Evolutionary conservation across 2,888 invertebrate genomes (phyloP).

Genomic region (Yponomeuta evonymella): DNA sequence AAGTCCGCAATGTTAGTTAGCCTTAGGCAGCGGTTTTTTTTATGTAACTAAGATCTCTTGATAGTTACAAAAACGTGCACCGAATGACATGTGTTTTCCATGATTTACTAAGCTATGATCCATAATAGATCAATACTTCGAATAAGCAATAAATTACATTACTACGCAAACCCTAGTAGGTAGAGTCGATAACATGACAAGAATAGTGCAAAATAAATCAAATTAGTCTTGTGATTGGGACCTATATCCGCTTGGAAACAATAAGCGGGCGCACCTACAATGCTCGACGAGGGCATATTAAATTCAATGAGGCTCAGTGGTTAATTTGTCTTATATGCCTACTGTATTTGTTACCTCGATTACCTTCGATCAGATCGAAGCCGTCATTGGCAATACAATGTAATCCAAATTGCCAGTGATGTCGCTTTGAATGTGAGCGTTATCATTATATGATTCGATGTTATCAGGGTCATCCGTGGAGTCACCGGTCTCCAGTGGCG

Average conservation of each 20-base stretch:
- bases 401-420: background rate
- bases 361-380: background rate
- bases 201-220: slow-evolving; percentile 10
- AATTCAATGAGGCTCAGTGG: slow-evolving; percentile 56
- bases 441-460: background rate
- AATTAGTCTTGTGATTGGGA: background rate
- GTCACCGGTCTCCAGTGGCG: background rate
- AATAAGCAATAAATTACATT: background rate
- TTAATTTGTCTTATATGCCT: slow-evolving; percentile 67
- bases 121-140: background rate
- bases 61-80: background rate
- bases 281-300: slow-evolving; percentile 39
- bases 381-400: background rate
- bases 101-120: background rate
- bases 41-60: background rate
- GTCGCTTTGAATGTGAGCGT: background rate
- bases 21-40: background rate
- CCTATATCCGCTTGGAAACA: slow-evolving; percentile 54
- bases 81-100: background rate
- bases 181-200: background rate
- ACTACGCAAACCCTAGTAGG: background rate
- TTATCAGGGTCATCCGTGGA: slow-evolving; percentile 10
- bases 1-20: background rate
- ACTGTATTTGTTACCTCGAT: slow-evolving; percentile 36
- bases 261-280: slow-evolving; percentile 45